Conservation (phyloP, 2,888 invertebrate species). For the Idaea dimidiata region DNA sequence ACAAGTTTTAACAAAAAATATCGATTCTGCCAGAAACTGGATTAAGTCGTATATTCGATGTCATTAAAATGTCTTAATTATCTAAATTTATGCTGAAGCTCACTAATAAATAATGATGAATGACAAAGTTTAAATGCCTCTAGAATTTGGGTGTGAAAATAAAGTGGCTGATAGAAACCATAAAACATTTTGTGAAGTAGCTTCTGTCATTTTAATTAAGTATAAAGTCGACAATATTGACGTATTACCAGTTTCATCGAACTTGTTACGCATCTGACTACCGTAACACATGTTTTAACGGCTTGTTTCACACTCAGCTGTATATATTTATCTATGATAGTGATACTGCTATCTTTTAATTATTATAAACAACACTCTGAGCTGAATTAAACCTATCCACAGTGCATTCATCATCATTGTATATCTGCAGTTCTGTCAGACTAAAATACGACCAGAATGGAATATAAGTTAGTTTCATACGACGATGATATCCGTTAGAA, state of each 20-base stretch:
- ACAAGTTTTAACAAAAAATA: too few relatives aligned
- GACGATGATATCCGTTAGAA: slow-evolving; percentile 13
- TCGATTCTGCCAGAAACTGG: too few relatives aligned
- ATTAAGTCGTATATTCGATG: too few relatives aligned
- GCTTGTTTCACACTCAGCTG: neutral
- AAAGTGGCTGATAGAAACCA: too few relatives aligned
- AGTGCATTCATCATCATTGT: slow-evolving; percentile 18
- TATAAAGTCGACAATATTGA: too few relatives aligned
- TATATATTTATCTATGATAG: neutral
- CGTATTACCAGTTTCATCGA: neutral
- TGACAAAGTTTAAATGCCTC: too few relatives aligned
- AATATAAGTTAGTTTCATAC: slow-evolving; percentile 22
- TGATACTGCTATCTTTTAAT: slow-evolving; percentile 13
- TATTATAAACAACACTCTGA: slow-evolving; percentile 14
- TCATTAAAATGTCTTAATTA: too few relatives aligned
- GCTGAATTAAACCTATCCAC: slow-evolving; percentile 15
- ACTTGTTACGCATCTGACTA: neutral
- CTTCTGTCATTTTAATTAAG: too few relatives aligned
- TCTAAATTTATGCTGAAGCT: too few relatives aligned
- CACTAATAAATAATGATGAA: too few relatives aligned
- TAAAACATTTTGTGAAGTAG: too few relatives aligned
- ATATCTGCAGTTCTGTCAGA: slow-evolving; percentile 18
- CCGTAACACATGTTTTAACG: neutral
- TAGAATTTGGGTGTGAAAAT: too few relatives aligned
- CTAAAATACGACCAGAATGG: slow-evolving; percentile 20